Conservation (phyloP, 2,113 vertebrate species). For the Entosphenus tridentatus region DNA sequence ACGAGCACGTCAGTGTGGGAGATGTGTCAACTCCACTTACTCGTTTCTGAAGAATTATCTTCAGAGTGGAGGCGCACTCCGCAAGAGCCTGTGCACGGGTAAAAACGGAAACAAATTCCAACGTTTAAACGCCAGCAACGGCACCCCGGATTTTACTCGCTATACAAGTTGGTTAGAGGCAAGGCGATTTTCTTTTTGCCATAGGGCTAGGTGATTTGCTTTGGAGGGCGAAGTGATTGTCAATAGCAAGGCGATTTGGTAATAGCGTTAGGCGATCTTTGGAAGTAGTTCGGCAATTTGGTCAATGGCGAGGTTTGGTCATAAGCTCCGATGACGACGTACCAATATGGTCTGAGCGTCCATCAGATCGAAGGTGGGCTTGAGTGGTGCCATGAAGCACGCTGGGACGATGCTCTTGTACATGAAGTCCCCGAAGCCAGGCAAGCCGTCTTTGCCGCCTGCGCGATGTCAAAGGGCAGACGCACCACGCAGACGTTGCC, state of each 20-base stretch:
- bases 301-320: background rate
- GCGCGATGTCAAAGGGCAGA: conserved; percentile 12
- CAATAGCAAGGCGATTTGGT: background rate
- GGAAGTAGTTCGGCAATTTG: background rate
- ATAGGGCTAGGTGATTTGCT: background rate
- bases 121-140: background rate
- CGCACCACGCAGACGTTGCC: background rate
- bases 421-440: conserved; percentile 85
- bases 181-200: background rate
- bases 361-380: conserved; percentile 77
- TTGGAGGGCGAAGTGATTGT: background rate
- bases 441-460: conserved; percentile 85
- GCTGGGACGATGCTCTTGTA: conserved; percentile 94
- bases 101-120: background rate
- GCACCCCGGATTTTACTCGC: background rate
- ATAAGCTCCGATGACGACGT: conserved; percentile 12
- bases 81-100: conserved; percentile 48
- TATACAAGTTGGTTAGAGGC: background rate
- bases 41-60: conserved; percentile 86
- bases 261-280: background rate
- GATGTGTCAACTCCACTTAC: conserved; percentile 24
- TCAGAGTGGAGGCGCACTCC: conserved; percentile 69
- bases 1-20: background rate
- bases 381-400: conserved; percentile 82
- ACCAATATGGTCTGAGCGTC: conserved; percentile 91